These are phyloP conservation scores for Epirrhoe alternata DNA, from an alignment of 2,888 invertebrate genomes.

Conservation along the genomic window DNA sequence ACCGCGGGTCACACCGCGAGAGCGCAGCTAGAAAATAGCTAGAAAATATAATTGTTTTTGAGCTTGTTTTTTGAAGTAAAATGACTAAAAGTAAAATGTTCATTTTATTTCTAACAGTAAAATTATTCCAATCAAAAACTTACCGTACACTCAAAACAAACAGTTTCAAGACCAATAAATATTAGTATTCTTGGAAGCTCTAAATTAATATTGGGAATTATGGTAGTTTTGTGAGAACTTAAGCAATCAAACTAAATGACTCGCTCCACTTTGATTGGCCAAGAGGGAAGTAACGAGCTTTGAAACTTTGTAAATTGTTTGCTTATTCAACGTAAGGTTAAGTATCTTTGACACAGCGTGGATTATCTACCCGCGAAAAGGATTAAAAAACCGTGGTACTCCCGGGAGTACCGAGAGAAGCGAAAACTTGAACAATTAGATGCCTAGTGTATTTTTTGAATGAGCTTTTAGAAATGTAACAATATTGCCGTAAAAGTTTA, in stretches of 20 bases:
- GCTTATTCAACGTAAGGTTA: conserved; percentile 53
- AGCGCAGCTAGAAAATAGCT: no score
- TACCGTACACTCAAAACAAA: background rate
- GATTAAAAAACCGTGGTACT: no score
- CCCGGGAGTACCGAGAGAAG: no score
- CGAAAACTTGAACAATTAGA: no score
- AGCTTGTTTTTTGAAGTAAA: background rate
- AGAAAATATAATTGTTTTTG: no score
- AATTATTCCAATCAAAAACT: background rate
- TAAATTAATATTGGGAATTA: conserved; percentile 26
- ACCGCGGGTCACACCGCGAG: no score
- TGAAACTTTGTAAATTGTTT: conserved; percentile 61
- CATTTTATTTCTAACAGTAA: background rate
- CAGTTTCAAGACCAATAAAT: conserved; percentile 8
- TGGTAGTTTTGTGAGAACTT: conserved; percentile 37
- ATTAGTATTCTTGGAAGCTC: conserved; percentile 6
- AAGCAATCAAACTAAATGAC: conserved; percentile 58
- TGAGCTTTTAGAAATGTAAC: no score
- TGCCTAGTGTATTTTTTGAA: no score
- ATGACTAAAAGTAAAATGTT: background rate
- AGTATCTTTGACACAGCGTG: conserved; percentile 5
- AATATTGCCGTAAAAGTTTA: no score
- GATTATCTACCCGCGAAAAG: background rate
- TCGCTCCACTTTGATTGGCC: conserved; percentile 60
- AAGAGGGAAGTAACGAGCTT: conserved; percentile 60